These are phyloP conservation scores for Nasonia longicornis DNA, from an alignment of 1,140 invertebrate species.

Conservation along the genomic window DNA sequence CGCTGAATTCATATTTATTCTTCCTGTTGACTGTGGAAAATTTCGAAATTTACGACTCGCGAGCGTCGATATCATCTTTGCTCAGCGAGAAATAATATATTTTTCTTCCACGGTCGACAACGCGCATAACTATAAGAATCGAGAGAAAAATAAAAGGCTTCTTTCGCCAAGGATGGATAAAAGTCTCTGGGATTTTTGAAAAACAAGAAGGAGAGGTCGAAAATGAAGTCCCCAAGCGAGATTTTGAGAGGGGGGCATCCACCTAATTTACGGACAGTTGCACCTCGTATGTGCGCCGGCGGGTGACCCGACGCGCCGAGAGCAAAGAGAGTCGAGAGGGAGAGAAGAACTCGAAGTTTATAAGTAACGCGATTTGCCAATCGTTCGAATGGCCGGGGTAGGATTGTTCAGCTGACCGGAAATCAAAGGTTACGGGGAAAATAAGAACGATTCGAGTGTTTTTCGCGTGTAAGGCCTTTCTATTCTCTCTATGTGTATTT, in stretches of 20 bases:
- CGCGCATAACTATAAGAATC: too few relatives aligned
- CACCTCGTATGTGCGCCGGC: not conserved
- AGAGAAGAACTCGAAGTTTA: not conserved
- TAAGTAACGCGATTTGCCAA: conserved; percentile 19
- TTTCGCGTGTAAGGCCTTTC: too few relatives aligned
- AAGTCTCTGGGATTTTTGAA: not conserved
- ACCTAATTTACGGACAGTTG: conserved; percentile 10
- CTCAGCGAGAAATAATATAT: too few relatives aligned
- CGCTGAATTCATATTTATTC: not conserved
- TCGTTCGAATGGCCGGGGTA: not conserved
- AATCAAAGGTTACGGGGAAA: not conserved
- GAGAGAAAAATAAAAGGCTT: not conserved
- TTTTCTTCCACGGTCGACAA: too few relatives aligned
- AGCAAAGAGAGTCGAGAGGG: conserved; percentile 5
- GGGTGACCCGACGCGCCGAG: not conserved
- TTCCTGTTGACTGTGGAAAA: not conserved
- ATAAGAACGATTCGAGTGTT: not conserved
- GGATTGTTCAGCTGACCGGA: not conserved
- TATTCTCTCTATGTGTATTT: too few relatives aligned
- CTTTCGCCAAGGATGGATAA: not conserved
- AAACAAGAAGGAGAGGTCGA: not conserved
- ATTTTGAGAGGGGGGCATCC: not conserved
- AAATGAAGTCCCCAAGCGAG: conserved; percentile 1
- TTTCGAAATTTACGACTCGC: not conserved
- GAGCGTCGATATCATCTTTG: too few relatives aligned